phyloP scores from a whole-genome alignment of 2,113 vertebrate species.

The Sinocyclocheilus grahami region DNA sequence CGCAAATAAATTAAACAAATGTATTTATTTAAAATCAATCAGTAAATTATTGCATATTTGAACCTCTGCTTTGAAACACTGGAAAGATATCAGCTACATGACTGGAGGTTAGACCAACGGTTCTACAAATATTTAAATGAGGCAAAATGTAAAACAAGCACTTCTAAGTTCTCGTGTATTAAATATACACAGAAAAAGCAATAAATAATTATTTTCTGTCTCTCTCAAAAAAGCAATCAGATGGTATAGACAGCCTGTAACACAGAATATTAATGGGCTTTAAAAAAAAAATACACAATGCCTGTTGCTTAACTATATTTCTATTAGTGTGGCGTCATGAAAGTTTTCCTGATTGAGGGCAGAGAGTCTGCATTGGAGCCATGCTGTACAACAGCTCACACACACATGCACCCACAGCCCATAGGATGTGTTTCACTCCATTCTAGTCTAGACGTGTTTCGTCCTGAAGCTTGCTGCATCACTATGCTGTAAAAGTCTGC shows the following conservation, averaged over 20 bases:
- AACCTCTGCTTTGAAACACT: too few species aligned
- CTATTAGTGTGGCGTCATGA: background rate
- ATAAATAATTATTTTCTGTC: background rate
- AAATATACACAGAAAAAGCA: background rate
- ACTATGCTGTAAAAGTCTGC: background rate
- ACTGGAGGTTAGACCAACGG: background rate
- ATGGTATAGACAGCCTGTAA: constrained; percentile 54
- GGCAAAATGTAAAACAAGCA: background rate
- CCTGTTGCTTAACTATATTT: background rate
- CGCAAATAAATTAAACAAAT: too few species aligned
- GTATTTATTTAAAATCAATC: too few species aligned
- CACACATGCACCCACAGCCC: background rate
- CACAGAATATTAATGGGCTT: constrained; percentile 41
- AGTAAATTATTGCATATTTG: too few species aligned
- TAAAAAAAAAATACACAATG: background rate
- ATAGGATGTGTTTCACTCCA: constrained; percentile 1
- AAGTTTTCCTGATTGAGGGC: background rate
- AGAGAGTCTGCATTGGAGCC: background rate
- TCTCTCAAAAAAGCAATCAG: background rate
- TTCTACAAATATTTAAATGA: background rate
- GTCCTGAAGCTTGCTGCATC: constrained; percentile 2
- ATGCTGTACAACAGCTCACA: background rate
- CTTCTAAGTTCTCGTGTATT: background rate
- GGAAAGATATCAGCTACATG: too few species aligned
- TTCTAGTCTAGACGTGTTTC: constrained; percentile 44